Base-by-base conservation (phyloP, 2,113 vertebrate species). In the Bolborhynchus lineola region DNA sequence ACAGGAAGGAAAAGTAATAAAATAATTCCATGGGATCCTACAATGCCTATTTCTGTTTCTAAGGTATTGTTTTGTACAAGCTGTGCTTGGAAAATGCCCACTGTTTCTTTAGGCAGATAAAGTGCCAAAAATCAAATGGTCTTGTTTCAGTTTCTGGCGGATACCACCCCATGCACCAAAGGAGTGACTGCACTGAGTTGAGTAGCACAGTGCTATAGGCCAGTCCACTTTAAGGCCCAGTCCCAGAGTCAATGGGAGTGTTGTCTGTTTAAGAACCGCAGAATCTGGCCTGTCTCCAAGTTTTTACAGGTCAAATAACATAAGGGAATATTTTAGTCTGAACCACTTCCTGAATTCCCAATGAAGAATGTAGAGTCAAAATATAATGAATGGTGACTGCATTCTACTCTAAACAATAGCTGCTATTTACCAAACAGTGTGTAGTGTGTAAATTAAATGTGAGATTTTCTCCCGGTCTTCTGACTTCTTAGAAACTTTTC, bases 251-350 rank as follows among this genome's bases (percentile, higher is more conserved):
- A 97, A 96, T 95, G 80, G 60, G 50, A 90, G 90, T 76, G 93
- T 97, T 97, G 97, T 97, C 92, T 95, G 87, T 82, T 55, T 20
- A n/a, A 92, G 86, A 93, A 77, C 82, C 60, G 67, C 94, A 94
- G 67, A 72, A 82, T 95, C 88, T 97, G 97, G 97, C 83, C 85
- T 28, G 29, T 55, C 86, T 95, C 96, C 96, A 98, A 93, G 93
- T 97, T 96, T 97, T 98, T 97, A 96, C 96, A 97, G 97, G 97
- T 97, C 96, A 97, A 96, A 97, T 97, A 97, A 97, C 95, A 97
- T 95, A 96, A 97, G 94, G 95, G 96, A 97, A 97, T 95, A 95
- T 97, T 98, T 97, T 82, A 97, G 97, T 98, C 97, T 97, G 97
- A 97, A 95, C 95, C 95, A 95, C 95, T 98, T 98, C 97, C 97